Evolutionary conservation across 2,113 vertebrate species (phyloP).

Genomic region (Pterocles orientalis): DNA sequence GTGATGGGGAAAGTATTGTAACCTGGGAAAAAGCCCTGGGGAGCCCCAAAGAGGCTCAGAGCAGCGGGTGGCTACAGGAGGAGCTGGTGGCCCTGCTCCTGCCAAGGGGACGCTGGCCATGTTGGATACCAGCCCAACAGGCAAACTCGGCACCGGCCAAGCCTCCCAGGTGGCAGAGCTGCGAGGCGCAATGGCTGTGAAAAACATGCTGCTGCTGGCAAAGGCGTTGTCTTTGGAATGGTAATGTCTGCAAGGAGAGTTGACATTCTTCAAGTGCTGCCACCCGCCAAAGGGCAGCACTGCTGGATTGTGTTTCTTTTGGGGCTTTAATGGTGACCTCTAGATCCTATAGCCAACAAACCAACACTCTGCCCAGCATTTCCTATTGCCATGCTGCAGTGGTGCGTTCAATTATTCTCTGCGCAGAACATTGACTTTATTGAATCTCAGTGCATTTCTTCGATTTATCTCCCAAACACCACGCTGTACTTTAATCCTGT

Average conservation of each 20-base stretch:
- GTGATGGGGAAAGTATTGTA: neutral
- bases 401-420: neutral
- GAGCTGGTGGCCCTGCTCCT: neutral
- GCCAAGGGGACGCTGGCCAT: fast-evolving
- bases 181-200: neutral
- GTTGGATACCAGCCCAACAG: neutral
- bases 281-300: neutral
- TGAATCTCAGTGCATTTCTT: neutral
- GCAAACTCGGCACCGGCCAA: fast-evolving
- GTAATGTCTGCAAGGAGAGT: neutral
- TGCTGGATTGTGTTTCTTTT: neutral
- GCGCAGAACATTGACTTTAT: neutral
- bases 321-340: neutral
- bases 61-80: neutral
- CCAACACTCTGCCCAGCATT: neutral
- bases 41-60: neutral
- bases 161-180: neutral
- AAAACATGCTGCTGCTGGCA: neutral
- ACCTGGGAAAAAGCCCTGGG: neutral
- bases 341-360: neutral
- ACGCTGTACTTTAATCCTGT: neutral
- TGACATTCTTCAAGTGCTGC: neutral
- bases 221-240: neutral
- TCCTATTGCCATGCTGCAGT: neutral
- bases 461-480: neutral